Conservation (phyloP, 2,113 vertebrate species). For the Serinus canaria region DNA sequence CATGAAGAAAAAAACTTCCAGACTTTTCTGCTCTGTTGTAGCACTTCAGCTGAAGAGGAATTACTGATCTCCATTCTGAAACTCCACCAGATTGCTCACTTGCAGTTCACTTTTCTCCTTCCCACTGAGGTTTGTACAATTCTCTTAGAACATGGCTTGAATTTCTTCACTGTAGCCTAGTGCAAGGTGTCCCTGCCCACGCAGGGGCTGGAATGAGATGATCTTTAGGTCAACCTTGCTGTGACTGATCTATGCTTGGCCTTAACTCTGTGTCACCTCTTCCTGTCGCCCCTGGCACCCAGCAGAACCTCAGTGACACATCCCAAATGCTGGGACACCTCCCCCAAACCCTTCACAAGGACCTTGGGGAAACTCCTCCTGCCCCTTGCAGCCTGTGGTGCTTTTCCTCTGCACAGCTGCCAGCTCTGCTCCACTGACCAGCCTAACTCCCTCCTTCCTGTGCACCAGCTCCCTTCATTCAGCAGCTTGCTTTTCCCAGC, state of each 20-base stretch:
- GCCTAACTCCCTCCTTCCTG: background rate
- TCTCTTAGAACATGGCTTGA: background rate
- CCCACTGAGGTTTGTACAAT: background rate
- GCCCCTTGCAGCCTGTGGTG: accelerated
- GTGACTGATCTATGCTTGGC: background rate
- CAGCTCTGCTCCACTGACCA: background rate
- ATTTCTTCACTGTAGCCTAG: background rate
- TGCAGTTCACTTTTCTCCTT: background rate
- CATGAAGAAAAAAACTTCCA: background rate
- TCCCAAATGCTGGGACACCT: background rate
- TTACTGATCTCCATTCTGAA: background rate
- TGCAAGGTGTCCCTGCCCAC: background rate
- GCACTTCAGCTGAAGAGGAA: background rate
- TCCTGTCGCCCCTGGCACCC: background rate
- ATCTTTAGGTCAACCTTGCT: background rate
- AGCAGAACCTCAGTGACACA: accelerated
- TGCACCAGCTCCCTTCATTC: background rate
- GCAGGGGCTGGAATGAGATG: accelerated
- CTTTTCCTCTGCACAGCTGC: background rate
- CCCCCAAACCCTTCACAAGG: background rate
- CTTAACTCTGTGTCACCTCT: background rate
- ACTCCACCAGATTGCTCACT: background rate
- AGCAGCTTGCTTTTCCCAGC: background rate
- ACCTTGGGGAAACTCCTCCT: background rate
- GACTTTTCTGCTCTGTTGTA: background rate